phyloP scores from a whole-genome alignment of 2,113 vertebrate species.

The Colossoma macropomum region DNA sequence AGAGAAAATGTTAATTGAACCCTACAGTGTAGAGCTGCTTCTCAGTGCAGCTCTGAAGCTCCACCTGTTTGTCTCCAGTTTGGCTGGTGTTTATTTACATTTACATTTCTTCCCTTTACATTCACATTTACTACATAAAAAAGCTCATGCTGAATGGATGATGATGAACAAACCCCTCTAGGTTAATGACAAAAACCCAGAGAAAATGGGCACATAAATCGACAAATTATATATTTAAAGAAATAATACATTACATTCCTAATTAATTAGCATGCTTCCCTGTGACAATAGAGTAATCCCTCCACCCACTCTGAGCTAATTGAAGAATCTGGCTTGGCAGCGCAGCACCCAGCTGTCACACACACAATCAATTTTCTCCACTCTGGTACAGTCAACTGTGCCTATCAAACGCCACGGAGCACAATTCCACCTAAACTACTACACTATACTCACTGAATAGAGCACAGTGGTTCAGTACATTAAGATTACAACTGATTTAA shows the following conservation, averaged over 20 bases:
- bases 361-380: constrained; percentile 66
- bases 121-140: background rate
- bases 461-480: background rate
- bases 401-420: constrained; percentile 49
- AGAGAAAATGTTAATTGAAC: background rate
- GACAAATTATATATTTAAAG: constrained; percentile 62
- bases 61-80: background rate
- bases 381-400: constrained; percentile 52
- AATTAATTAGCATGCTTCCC: constrained; percentile 63
- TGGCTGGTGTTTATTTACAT: no score
- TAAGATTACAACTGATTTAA: background rate
- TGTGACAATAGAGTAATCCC: constrained; percentile 67
- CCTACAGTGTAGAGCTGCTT: background rate
- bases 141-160: background rate
- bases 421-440: background rate
- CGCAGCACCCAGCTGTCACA: constrained; percentile 60
- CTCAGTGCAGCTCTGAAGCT: background rate
- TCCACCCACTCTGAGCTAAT: constrained; percentile 66
- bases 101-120: background rate
- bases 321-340: constrained; percentile 62
- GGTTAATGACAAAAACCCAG: background rate
- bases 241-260: constrained; percentile 66
- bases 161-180: background rate
- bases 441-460: background rate
- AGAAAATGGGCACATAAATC: constrained; percentile 18